phyloP scores from a whole-genome alignment of 2,797 vertebrate genomes.

The Pseudochirops cupreus region DNA sequence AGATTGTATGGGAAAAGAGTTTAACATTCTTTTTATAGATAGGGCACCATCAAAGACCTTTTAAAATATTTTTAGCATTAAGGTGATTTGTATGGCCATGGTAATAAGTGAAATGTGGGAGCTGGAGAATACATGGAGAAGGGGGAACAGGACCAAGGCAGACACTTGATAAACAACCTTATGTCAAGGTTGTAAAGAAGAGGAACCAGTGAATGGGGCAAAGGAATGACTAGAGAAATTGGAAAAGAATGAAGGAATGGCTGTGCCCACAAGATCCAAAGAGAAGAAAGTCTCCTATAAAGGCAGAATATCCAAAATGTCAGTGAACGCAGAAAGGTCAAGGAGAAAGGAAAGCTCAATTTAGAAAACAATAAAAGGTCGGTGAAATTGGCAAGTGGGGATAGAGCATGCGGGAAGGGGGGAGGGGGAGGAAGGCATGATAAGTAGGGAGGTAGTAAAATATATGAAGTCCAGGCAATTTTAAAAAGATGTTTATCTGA shows the following conservation, averaged over 20 bases:
- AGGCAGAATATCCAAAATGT: neutral
- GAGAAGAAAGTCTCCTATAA: neutral
- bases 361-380: neutral
- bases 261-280: neutral
- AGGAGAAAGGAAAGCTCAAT: neutral
- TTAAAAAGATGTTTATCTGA: neutral
- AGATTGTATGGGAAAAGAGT: neutral
- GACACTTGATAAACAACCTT: neutral
- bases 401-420: rapidly evolving
- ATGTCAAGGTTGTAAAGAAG: neutral
- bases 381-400: too few relatives aligned
- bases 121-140: neutral
- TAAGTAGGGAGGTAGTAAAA: neutral
- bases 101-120: neutral
- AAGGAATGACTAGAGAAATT: neutral
- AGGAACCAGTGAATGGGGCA: neutral
- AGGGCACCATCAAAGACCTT: neutral
- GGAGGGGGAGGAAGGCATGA: rapidly evolving
- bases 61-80: neutral
- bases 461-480: neutral
- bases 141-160: neutral
- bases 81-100: neutral
- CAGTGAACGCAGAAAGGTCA: neutral
- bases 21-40: neutral
- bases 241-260: neutral